These are phyloP conservation scores for Loris lydekkerianus DNA, from an alignment of 2,797 vertebrate species.

Conservation along the genomic window DNA sequence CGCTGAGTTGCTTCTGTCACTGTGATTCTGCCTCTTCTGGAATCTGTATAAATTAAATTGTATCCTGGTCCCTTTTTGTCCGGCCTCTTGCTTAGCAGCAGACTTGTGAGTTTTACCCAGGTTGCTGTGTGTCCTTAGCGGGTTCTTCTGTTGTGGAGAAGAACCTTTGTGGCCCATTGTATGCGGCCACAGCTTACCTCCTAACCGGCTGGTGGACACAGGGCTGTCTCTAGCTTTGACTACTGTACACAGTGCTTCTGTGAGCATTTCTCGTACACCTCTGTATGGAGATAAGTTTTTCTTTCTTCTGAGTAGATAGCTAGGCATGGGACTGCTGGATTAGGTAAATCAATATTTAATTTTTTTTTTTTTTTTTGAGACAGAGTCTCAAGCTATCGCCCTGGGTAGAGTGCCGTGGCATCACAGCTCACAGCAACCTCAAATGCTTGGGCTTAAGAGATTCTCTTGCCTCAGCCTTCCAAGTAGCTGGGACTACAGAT, in stretches of 20 bases:
- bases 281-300: not conserved
- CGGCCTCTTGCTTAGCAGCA: not conserved
- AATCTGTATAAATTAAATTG: not conserved
- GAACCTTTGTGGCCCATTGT: too few species aligned
- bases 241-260: not conserved
- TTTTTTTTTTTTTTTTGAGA: not conserved
- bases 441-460: too few species aligned
- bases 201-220: rapidly evolving
- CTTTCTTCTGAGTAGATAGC: not conserved
- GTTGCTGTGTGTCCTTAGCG: too few species aligned
- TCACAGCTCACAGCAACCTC: too few species aligned
- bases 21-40: not conserved
- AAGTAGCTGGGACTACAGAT: too few species aligned
- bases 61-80: too few species aligned
- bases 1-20: not conserved
- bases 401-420: too few species aligned
- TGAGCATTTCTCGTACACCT: not conserved
- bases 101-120: not conserved
- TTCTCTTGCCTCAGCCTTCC: too few species aligned
- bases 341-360: not conserved
- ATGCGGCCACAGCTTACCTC: not conserved
- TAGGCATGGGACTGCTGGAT: not conserved
- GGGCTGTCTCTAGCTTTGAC: not conserved
- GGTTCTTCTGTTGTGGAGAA: not conserved
- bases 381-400: too few species aligned